Evolutionary conservation across 2,113 vertebrate genomes (phyloP).

Genomic region (Syrrhaptes paradoxus): DNA sequence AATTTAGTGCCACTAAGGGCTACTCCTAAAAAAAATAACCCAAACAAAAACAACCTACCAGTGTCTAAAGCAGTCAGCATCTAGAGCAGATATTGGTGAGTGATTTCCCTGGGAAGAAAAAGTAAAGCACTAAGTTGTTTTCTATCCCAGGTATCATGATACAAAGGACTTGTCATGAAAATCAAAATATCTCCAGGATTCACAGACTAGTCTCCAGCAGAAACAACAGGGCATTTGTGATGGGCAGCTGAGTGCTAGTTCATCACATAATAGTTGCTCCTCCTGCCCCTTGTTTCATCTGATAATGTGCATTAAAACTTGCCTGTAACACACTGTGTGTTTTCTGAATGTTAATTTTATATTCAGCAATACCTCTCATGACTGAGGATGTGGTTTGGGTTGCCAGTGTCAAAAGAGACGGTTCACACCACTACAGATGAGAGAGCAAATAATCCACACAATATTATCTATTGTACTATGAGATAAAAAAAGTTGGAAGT

Average conservation of each 20-base stretch:
- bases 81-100: not conserved
- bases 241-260: not conserved
- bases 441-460: not conserved
- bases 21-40: not conserved
- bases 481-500: not conserved
- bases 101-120: not conserved
- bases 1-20: constrained; percentile 60
- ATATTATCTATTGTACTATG: not conserved
- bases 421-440: not conserved
- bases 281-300: not conserved
- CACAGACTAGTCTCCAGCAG: not conserved
- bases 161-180: not conserved
- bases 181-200: not conserved
- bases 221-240: not conserved
- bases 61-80: not conserved
- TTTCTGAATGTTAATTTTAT: not conserved
- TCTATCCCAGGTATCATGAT: not conserved
- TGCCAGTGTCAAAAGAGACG: not conserved
- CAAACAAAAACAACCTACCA: not conserved
- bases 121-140: not conserved
- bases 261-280: not conserved
- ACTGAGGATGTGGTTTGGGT: not conserved
- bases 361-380: not conserved
- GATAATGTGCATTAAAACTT: not conserved
- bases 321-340: not conserved